Evolutionary conservation across 2,113 vertebrate genomes (phyloP), one percentile per base, ranked within the genome.

Genomic region (Bambusicola thoracicus): DNA sequence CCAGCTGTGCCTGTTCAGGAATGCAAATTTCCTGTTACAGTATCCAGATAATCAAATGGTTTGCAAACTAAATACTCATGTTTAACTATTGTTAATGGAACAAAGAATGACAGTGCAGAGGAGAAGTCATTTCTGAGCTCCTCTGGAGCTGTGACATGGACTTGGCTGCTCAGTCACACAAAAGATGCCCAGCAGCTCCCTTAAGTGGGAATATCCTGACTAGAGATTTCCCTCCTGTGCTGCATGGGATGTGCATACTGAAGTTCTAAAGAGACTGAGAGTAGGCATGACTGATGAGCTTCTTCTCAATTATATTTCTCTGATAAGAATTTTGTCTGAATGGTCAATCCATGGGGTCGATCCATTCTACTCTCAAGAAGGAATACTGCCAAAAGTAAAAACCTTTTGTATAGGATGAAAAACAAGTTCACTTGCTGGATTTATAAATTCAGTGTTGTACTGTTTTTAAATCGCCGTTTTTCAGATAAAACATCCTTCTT

Each of bases 11-110:
- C 51, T 89, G 69, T 91, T 89, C 90, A 94, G 86, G 80, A 97
- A 92, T 76, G 78, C 81, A 93, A 92, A 94, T 95, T 95, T 96
- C 82, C 95, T 96, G 88, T 97, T 97, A 95, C 1, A 44, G 80
- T 96, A 92, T 95, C 91, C 91, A 92, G 72, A 68, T 87, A 90
- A 85, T 91, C 80, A 84, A 93, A 89, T 27, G 44, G 69, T 51
- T 84, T 67, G 78, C 66, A 80, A 92, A 81, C 76, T 91, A 91
- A 95, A 95, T 91, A 85, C 91, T 85, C 66, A 29, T 86, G 84
- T 93, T 69, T 66, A 81, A 46, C 44, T 14, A 48, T 86, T 85
- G 82, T 82, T 89, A 48, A 21, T 32, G 66, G 69, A 70, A 87
- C 53, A 91, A 90, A 76, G 82, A 85, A 38, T 62, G 85, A 58